Percentiles rank a stretch among this genome's conserved stretches.
These are phyloP conservation scores for Elanoides forficatus DNA, from an alignment of 2,113 vertebrate species.

Conservation along the genomic window DNA sequence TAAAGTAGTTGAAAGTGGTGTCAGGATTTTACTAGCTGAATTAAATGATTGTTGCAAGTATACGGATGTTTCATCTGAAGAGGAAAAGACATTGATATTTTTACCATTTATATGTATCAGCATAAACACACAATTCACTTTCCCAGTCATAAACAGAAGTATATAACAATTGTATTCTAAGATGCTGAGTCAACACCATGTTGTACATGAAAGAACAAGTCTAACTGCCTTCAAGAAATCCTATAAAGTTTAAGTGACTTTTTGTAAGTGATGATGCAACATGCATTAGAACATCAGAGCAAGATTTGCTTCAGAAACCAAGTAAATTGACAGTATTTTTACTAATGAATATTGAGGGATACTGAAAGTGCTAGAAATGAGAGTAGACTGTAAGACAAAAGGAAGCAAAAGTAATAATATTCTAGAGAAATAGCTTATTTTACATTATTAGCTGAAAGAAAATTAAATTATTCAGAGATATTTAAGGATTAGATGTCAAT, in stretches of 20 bases:
- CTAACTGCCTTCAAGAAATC: background rate
- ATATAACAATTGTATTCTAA: background rate
- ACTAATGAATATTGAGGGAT: background rate
- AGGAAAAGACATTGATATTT: background rate
- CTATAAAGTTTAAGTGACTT: background rate
- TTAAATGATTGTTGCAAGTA: constrained; percentile 1
- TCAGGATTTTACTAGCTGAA: constrained; percentile 10
- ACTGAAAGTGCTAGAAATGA: background rate
- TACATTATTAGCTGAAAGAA: background rate
- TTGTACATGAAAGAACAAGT: background rate
- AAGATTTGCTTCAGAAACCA: background rate
- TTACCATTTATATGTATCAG: background rate
- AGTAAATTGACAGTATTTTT: background rate
- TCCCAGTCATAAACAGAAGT: background rate
- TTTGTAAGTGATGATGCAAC: background rate
- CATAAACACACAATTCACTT: background rate
- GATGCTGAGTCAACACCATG: background rate
- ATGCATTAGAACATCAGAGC: background rate
- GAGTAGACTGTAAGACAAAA: background rate
- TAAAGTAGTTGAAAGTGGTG: background rate
- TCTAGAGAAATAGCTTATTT: background rate
- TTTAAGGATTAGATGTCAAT: background rate
- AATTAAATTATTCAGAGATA: background rate
- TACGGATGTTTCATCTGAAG: background rate
- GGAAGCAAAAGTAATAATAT: background rate